A percentile compares a stretch with the other conserved stretches of the same genome.
Conservation (phyloP, 2,113 vertebrate species). For the Melierax canorus region DNA sequence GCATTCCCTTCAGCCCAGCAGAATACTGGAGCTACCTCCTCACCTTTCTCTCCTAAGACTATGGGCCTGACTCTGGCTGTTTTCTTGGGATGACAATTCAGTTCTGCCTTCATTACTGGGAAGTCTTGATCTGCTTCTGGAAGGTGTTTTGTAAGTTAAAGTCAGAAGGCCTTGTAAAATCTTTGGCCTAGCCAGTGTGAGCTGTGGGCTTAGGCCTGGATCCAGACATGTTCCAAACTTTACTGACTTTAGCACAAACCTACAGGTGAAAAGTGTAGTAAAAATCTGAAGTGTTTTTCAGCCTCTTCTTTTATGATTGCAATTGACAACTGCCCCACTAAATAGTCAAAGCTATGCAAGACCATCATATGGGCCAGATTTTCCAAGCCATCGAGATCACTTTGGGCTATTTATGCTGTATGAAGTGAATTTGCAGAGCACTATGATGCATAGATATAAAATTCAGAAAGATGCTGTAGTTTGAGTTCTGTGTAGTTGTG, state of each 20-base stretch:
- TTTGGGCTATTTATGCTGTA: neutral
- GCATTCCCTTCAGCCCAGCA: neutral
- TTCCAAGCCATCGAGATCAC: neutral
- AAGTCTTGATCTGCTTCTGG: neutral
- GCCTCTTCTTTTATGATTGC: neutral
- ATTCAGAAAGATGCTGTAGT: neutral
- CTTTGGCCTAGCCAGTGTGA: neutral
- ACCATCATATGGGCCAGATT: neutral
- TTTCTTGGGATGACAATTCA: neutral
- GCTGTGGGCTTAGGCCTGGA: neutral
- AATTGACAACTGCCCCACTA: neutral
- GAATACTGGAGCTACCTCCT: neutral
- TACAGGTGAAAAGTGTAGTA: neutral
- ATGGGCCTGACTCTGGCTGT: rapidly evolving
- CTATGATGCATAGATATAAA: neutral
- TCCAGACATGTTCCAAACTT: neutral
- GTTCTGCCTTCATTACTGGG: neutral
- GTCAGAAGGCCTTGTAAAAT: neutral
- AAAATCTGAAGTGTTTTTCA: neutral
- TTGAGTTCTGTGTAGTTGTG: neutral
- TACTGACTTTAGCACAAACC: neutral
- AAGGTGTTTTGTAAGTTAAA: neutral
- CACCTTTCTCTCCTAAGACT: neutral
- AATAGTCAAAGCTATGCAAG: neutral
- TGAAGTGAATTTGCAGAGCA: neutral